phyloP scores from a whole-genome alignment of 2,888 invertebrate genomes.

The Onchidella celtica region DNA sequence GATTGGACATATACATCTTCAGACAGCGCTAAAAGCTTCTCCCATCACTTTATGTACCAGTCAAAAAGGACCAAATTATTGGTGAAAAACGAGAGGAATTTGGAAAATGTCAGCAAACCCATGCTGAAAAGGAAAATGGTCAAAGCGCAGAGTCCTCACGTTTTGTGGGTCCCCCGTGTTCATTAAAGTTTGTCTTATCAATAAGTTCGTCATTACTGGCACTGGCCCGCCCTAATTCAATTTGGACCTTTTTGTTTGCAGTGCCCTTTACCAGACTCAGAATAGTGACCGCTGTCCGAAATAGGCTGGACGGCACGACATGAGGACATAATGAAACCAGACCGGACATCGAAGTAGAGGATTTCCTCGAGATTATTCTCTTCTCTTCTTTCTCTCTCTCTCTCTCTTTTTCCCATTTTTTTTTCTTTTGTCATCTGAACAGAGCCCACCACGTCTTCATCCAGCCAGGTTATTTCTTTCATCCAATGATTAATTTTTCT shows the following conservation, averaged over 20 bases:
- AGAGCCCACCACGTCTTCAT: neutral
- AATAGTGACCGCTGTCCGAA: conserved; percentile 46
- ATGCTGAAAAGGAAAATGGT: conserved; percentile 32
- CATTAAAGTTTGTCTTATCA: conserved; percentile 52
- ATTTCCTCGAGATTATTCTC: conserved; percentile 15
- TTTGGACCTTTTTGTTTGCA: conserved; percentile 47
- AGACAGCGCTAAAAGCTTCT: neutral
- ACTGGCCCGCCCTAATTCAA: conserved; percentile 39
- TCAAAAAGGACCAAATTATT: conserved; percentile 19
- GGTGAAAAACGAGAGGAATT: conserved; percentile 28
- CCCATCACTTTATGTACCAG: neutral
- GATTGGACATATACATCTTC: conserved; percentile 22
- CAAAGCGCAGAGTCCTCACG: conserved; percentile 2
- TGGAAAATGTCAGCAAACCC: conserved; percentile 25
- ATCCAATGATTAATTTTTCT: neutral
- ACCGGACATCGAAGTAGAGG: conserved; percentile 32
- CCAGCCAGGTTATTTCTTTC: neutral
- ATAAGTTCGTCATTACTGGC: conserved; percentile 50
- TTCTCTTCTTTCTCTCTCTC: neutral
- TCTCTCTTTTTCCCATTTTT: neutral
- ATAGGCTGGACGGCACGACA: conserved; percentile 36
- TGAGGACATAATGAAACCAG: conserved; percentile 45
- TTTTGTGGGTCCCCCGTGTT: neutral
- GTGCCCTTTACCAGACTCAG: conserved; percentile 32
- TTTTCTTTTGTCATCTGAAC: neutral